Evolutionary conservation across 2,888 invertebrate genomes (phyloP), one percentile per base, ranked within the genome.

Genomic region (Leucophora obtusa): DNA sequence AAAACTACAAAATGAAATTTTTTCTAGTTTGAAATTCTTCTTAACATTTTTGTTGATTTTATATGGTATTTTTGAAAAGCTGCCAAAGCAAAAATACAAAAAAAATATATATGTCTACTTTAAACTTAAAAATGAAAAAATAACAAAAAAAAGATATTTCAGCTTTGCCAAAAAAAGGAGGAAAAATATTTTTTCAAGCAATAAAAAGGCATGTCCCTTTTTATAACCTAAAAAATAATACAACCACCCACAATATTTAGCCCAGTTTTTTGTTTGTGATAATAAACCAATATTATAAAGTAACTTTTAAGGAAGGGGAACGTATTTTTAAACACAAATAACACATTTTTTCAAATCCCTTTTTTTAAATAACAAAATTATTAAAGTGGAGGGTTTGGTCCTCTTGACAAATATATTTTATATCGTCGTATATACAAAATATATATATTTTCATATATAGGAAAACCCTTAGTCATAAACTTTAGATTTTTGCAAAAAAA

Each of bases 61-160:
- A 43, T 72, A 65, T 80, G 80, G 80, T 72, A 80, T 80, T 80
- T 81, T 81, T 81, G 76, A 76, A 81, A 81, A 81, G 76, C 72
- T 81, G 80, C 80, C 80, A 81, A 81, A 68, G 76, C 72, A 69
- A 72, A 60, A 74, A 50, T 60, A 63, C 33, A 63, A 69, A 75
- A 70, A 43, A 56, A 43, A 60, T 11, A 68, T 38, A 43, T 35
- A 38, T 35, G 8, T 38, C 10, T 54, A 33, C 69, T 79, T 79
- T 69, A 58, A 66, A 24, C n/a, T 35, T 43, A 70, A 79, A 79
- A 47, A n/a, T 14, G 43, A 15, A 53, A 11, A 51, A 72, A 21
- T 65, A 24, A 21, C 17, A 24, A 47, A 56, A 74, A 53, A 80
- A 72, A 63, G 58, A 76, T 80, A 69, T 75, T 76, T 69, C 35